These are phyloP conservation scores for Tinamus guttatus DNA, from an alignment of 2,113 vertebrate species.

Conservation along the genomic window DNA sequence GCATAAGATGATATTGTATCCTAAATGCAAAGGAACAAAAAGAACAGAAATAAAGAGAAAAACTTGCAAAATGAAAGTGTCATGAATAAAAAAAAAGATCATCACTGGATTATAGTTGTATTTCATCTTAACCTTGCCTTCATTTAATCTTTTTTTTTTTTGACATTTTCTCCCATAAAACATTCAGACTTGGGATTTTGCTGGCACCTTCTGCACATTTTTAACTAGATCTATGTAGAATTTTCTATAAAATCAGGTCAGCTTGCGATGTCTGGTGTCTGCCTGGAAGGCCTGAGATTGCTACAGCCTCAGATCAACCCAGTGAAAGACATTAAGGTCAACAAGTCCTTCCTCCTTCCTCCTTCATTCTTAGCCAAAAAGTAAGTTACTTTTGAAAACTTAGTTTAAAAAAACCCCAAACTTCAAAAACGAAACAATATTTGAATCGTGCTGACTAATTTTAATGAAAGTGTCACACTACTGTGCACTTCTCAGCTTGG, in stretches of 20 bases:
- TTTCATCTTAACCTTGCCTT: conserved; percentile 36
- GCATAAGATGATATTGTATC: not conserved
- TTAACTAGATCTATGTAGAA: not conserved
- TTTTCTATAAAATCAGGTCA: not conserved
- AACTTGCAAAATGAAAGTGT: conserved; percentile 38
- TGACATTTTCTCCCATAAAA: not conserved
- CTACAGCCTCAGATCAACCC: not conserved
- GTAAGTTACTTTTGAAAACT: not conserved
- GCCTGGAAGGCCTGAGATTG: not conserved
- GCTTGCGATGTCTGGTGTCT: not conserved
- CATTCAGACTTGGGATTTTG: not conserved
- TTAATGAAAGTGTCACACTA: not conserved
- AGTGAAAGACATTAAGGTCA: not conserved
- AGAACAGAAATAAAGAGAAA: conserved; percentile 23
- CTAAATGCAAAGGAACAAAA: conserved; percentile 18
- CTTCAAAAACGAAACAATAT: not conserved
- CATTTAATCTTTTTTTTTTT: conserved; percentile 14
- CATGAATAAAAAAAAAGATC: not conserved
- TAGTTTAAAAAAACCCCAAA: not conserved
- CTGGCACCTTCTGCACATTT: not conserved
- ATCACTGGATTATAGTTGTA: not conserved
- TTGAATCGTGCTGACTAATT: not conserved
- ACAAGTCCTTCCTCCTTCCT: not conserved
- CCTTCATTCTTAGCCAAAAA: not conserved
- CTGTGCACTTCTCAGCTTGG: not conserved